Base-by-base conservation (phyloP, 1,140 invertebrate genomes). In the Ladona fulva region DNA sequence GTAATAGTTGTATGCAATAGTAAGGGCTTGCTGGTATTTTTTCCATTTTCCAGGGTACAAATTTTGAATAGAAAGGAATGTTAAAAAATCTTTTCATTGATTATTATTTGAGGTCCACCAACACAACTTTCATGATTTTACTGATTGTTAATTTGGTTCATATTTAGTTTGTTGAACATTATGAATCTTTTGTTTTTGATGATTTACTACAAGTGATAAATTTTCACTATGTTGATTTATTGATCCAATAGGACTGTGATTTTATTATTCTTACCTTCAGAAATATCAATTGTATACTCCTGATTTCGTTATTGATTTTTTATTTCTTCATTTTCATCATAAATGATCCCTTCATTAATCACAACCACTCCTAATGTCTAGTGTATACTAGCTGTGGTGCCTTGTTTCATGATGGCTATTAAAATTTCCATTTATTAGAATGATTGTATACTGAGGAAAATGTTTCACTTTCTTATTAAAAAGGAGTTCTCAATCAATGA, bases 361-460 rank as follows among this genome's bases (percentile, higher is more conserved):
- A 66, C 1, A 1, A 37, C 29, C 29, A 1, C 8, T 37, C 8
- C 29, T 37, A 37, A 37, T 37, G 29, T 37, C 29, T 66, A 66
- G 52, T 66, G 52, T 66, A 66, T 22, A 66, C 52, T 66, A 66
- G 52, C 52, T 66, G 52, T 66, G 52, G 52, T 66, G 52, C 52
- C 52, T 66, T 66, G 52, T 19, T 66, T 66, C 14, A 22, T 19
- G n/a, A 66, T 66, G n/a, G 5, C 12, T 22, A 11, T 12, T 66
- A 12, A 66, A 22, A 3, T 19, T 19, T 66, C 14, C 3, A 16
- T 12, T 16, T 66, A 1, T 16, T 66, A 66, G 52, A 66, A 66
- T 16, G n/a, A 6, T 66, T 66, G n/a, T 3, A 6, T 66, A 22
- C 52, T 6, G 3, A 16, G 29, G 8, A 5, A 5, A 37, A 37